These are phyloP conservation scores for Crotophaga sulcirostris DNA, from an alignment of 2,113 vertebrate genomes.

Conservation along the genomic window DNA sequence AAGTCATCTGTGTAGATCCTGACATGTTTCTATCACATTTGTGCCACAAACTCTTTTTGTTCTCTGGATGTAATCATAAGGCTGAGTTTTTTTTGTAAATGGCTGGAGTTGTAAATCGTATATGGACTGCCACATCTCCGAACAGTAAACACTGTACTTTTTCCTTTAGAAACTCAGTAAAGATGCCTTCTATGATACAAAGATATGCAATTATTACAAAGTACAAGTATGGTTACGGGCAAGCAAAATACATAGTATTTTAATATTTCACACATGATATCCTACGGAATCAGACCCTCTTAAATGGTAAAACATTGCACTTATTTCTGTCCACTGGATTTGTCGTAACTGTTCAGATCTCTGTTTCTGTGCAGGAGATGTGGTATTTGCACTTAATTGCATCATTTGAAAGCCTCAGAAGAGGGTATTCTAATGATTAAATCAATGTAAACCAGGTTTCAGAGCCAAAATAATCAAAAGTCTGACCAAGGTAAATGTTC, in stretches of 20 bases:
- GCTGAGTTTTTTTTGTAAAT: background rate
- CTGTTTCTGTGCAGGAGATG: constrained; percentile 31
- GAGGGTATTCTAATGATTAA: constrained; percentile 56
- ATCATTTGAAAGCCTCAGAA: constrained; percentile 56
- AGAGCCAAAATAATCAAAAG: constrained; percentile 63
- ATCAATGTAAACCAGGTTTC: constrained; percentile 65
- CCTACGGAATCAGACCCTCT: background rate
- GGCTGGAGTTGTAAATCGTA: background rate
- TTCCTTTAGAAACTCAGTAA: background rate
- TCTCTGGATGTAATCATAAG: background rate
- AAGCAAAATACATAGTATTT: background rate
- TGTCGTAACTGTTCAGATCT: background rate
- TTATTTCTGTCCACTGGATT: background rate
- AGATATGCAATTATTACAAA: background rate
- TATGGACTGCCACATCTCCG: background rate
- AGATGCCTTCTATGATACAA: background rate
- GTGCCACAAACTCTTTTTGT: background rate
- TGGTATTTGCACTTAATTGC: constrained; percentile 55
- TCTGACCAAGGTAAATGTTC: constrained; percentile 54
- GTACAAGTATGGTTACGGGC: background rate
- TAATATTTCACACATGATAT: background rate
- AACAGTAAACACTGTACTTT: background rate
- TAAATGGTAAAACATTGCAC: background rate
- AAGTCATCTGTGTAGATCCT: background rate
- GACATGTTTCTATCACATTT: background rate